These are phyloP conservation scores for Pyrgus malvae DNA, from an alignment of 2,888 invertebrate species.

Conservation along the genomic window DNA sequence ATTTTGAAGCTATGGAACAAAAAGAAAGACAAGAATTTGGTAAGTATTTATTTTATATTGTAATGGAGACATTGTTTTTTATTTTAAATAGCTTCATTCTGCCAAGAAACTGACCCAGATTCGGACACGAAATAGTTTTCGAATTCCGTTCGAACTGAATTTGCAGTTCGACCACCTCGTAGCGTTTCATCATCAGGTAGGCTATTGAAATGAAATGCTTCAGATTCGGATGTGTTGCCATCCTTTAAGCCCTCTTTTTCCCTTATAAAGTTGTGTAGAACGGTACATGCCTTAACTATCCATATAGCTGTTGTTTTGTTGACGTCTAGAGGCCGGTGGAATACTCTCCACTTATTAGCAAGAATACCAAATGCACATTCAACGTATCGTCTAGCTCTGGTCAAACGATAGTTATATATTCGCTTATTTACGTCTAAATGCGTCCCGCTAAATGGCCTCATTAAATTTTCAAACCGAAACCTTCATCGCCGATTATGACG, in stretches of 20 bases:
- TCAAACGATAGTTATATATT: too few relatives aligned
- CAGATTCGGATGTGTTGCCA: slow-evolving; percentile 28
- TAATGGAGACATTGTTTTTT: not conserved
- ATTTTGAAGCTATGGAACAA: slow-evolving; percentile 28
- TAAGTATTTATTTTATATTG: slow-evolving; percentile 3
- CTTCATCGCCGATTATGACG: too few relatives aligned
- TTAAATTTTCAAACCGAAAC: too few relatives aligned
- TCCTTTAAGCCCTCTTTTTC: slow-evolving; percentile 28
- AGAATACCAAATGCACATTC: too few relatives aligned
- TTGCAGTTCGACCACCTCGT: slow-evolving; percentile 31
- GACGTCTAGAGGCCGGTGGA: too few relatives aligned
- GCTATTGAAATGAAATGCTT: slow-evolving; percentile 9
- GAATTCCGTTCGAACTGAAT: slow-evolving; percentile 31
- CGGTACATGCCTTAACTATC: not conserved
- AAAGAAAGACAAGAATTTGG: slow-evolving; percentile 22
- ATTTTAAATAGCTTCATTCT: slow-evolving; percentile 30
- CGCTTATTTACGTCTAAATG: too few relatives aligned
- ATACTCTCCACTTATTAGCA: too few relatives aligned
- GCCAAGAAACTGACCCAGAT: slow-evolving; percentile 29
- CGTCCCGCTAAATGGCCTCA: too few relatives aligned
- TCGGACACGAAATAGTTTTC: slow-evolving; percentile 31
- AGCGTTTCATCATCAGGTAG: slow-evolving; percentile 28
- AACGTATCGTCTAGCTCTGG: too few relatives aligned
- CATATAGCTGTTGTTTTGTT: not conserved
- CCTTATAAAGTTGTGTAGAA: slow-evolving; percentile 33